Conservation (phyloP, 2,888 invertebrate species). For the Pandemis corylana region DNA sequence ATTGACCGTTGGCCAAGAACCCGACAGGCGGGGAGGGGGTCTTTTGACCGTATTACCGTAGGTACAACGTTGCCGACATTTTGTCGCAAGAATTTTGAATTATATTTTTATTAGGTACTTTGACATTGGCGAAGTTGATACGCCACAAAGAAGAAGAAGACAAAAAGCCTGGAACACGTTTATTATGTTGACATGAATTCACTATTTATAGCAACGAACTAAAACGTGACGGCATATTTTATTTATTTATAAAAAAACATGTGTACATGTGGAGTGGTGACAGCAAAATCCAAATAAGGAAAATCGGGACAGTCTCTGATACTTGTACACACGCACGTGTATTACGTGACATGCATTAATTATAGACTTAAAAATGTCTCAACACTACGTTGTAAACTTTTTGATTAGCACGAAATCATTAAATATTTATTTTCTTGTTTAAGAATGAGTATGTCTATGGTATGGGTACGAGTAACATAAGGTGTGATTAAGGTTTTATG, state of each 20-base stretch:
- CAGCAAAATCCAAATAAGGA: slow-evolving; percentile 30
- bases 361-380: slow-evolving; percentile 1
- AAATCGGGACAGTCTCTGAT: slow-evolving; percentile 19
- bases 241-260: neutral
- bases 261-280: neutral
- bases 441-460: no score
- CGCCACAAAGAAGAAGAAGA: no score
- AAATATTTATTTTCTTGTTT: neutral
- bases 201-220: neutral
- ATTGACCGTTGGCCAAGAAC: no score
- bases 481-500: no score
- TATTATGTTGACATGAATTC: no score
- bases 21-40: no score
- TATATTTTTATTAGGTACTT: no score
- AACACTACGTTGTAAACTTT: neutral
- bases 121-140: no score
- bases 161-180: neutral
- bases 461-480: no score
- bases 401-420: neutral
- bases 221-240: neutral
- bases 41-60: no score
- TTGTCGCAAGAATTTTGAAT: no score
- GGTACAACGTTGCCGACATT: no score
- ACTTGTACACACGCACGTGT: slow-evolving; percentile 9
- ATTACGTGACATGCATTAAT: slow-evolving; percentile 25